Base-by-base conservation (phyloP, 2,113 vertebrate genomes). In the Corydoras sp. region DNA sequence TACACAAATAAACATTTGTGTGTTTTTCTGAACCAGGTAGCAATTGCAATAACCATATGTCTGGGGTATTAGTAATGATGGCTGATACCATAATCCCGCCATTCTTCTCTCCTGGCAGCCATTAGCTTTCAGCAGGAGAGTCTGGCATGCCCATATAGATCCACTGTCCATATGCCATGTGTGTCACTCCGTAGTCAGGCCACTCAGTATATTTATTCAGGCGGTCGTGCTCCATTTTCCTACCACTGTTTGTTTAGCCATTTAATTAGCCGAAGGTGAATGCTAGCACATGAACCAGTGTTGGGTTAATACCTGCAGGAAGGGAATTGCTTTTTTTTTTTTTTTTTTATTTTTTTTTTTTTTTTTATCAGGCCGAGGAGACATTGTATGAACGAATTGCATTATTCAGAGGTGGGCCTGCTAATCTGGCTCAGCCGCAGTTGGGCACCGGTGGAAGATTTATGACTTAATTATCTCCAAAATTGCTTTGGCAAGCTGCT, bases 391-490 rank as follows among this genome's bases (percentile, higher is more conserved):
- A 76, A 73, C 59, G 74, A 82, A 81, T 71, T 83, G 11, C 68
- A 83, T 82, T 82, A 84, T 75, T 79, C 54, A 51, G 74, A 63
- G 65, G 71, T 73, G 62, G 73, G 29, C 72, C 56, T 58, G 54
- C 70, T 78, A 82, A 82, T 83, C 71, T 59, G 74, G 75, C 65
- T 74, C 69, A 71, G 74, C 77, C 66, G 69, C 80, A 85, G 83
- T 86, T 76, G 81, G 77, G 53, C 74, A 73, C 70, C 73, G 18
- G n/a, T 58, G 58, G 73, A 87, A 87, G 86, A 88, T 89, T 88
- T 88, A 88, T 84, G 87, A 79, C 86, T 90, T 89, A 86, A 90
- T 89, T 89, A 89, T 82, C 81, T 79, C 77, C 76, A 75, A 85
- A 83, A 87, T 87, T 83, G 82, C 82, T 48, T 82, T 66, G 71